Percentiles rank a stretch among this genome's conserved stretches.
Conservation (phyloP, 1,140 invertebrate species). For the Dinoponera quadriceps region DNA sequence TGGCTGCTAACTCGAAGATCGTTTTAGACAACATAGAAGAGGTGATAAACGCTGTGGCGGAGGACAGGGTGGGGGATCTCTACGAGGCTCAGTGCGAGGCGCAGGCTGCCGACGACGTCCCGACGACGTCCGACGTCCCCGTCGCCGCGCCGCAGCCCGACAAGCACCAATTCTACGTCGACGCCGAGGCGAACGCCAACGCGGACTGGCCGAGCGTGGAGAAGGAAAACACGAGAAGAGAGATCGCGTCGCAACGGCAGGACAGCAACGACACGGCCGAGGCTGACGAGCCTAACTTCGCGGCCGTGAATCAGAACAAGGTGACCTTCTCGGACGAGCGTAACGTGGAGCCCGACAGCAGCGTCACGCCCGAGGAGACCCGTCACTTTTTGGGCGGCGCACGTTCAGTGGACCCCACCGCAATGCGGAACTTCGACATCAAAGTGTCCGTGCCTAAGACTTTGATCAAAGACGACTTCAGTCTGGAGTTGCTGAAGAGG, state of each 20-base stretch:
- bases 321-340: neutral
- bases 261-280: slow-evolving; percentile 7
- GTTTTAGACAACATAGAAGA: slow-evolving; percentile 71
- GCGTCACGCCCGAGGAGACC: slow-evolving; percentile 19
- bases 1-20: neutral
- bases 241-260: neutral
- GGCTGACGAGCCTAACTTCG: slow-evolving; percentile 18
- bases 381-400: neutral
- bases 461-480: slow-evolving; percentile 44
- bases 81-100: neutral
- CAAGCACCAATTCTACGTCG: slow-evolving; percentile 20
- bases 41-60: slow-evolving; percentile 74
- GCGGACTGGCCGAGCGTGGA: slow-evolving; percentile 31
- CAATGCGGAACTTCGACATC: slow-evolving; percentile 3
- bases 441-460: slow-evolving; percentile 30
- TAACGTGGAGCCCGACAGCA: slow-evolving; percentile 38
- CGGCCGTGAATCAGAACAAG: slow-evolving; percentile 29
- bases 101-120: neutral
- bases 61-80: slow-evolving; percentile 58
- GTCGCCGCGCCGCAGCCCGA: neutral
- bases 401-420: neutral
- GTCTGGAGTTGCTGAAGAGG: slow-evolving; percentile 4
- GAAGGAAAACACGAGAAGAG: neutral
- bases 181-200: slow-evolving; percentile 45
- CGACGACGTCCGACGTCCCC: neutral